Percentiles rank a stretch among this genome's conserved stretches.
Conservation (phyloP, 2,113 vertebrate species). For the Misgurnus mizolepis region DNA sequence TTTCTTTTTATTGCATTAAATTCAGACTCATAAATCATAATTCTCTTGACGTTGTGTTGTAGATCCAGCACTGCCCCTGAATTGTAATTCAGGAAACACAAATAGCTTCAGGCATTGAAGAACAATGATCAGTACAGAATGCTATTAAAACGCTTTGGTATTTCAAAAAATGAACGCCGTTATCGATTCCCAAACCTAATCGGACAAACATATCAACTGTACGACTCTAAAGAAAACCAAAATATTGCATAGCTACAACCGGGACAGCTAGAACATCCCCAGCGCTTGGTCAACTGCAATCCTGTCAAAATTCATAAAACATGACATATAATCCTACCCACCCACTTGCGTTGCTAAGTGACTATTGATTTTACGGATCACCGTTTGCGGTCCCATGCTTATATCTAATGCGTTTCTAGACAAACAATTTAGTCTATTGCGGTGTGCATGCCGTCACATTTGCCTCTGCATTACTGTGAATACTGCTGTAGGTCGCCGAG, state of each 20-base stretch:
- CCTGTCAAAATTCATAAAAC: constrained; percentile 41
- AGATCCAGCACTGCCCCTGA: no score
- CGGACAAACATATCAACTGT: not conserved
- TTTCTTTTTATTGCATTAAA: no score
- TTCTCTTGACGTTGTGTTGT: no score
- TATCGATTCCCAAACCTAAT: no score
- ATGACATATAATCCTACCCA: constrained; percentile 13
- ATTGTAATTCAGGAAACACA: no score
- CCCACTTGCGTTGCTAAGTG: constrained; percentile 41
- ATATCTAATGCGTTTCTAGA: not conserved
- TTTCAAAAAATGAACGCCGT: no score
- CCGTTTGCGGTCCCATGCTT: constrained; percentile 5
- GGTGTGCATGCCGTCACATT: constrained; percentile 8
- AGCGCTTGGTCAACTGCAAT: constrained; percentile 22
- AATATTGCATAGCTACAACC: not conserved
- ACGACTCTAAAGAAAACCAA: not conserved
- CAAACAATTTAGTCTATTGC: not conserved
- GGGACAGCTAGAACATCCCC: not conserved
- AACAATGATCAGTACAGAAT: no score
- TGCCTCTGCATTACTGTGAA: constrained; percentile 1
- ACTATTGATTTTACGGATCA: constrained; percentile 51
- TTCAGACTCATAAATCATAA: no score
- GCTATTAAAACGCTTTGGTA: no score
- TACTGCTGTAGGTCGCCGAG: not conserved
- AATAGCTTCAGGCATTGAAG: no score